Base-by-base conservation (phyloP, 2,888 invertebrate species). In the Iselma pallidipennis region DNA sequence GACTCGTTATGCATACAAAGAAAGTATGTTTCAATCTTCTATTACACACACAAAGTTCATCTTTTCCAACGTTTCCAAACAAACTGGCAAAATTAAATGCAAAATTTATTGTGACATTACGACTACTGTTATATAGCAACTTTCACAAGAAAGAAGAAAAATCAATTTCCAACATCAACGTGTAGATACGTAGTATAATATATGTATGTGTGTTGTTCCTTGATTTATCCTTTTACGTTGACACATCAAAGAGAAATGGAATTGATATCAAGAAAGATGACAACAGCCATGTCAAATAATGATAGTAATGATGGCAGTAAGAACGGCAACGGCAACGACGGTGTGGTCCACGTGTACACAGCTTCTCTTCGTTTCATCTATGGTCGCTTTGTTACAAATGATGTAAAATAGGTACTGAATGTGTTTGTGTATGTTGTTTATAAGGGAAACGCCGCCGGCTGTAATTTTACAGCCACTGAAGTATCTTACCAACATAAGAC, bases 61-160 rank as follows among this genome's bases (percentile, higher is more conserved):
- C 66, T 55, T 49, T 60, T 37, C 58, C 54, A 64, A 61, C 61
- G 53, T 60, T 63, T 59, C 9, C 58, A 59, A 57, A 60, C 71
- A 69, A 70, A 71, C 71, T 65, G 61, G 66, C 69, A 68, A 75
- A 76, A 76, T 76, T 76, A 75, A 76, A 75, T 76, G 73, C 74
- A 75, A 74, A 76, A 75, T 76, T 75, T 75, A 75, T 76, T 72
- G 70, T 59, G 69, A 69, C 14, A 21, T 12, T n/a, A 45, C 23
- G 37, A 14, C 10, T 14, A 26, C 0, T 42, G 23, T 21, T 55
- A 54, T 57, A 25, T 49, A 60, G 51, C 53, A 37, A 37, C 19
- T n/a, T n/a, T n/a, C n/a, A n/a, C n/a, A n/a, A n/a, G n/a, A n/a
- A n/a, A n/a, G n/a, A n/a, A n/a, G n/a, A n/a, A n/a, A n/a, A n/a